Evolutionary conservation across 2,888 invertebrate species (phyloP).

Genomic region (Microchrysa polita): DNA sequence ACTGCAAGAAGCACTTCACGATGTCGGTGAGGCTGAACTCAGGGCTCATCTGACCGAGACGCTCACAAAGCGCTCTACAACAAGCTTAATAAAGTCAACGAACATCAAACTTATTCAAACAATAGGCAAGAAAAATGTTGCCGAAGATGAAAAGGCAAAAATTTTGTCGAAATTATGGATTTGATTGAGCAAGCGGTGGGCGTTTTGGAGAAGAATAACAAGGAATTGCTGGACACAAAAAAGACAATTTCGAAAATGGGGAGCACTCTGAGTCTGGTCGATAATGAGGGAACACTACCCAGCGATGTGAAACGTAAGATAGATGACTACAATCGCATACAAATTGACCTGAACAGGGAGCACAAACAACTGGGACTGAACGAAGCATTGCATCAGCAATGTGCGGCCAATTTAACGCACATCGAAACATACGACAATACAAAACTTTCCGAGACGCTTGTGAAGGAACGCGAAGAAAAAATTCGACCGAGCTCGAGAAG

Average conservation of each 20-base stretch:
- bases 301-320: constrained; percentile 75
- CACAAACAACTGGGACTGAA: constrained; percentile 64
- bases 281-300: constrained; percentile 1
- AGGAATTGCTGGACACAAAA: constrained; percentile 38
- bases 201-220: constrained; percentile 48
- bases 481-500: constrained; percentile 78
- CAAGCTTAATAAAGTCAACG: constrained; percentile 70
- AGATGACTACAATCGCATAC: constrained; percentile 59
- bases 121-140: constrained; percentile 55
- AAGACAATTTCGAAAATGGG: constrained; percentile 15
- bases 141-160: constrained; percentile 48
- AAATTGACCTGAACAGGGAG: constrained; percentile 73
- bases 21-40: constrained; percentile 78
- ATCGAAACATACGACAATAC: constrained; percentile 55
- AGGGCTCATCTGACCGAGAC: constrained; percentile 73
- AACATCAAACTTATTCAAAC: constrained; percentile 69
- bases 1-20: constrained; percentile 71
- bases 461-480: constrained; percentile 75
- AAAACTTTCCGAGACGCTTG: constrained; percentile 66
- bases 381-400: constrained; percentile 60
- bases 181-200: constrained; percentile 55
- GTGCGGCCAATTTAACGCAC: constrained; percentile 57
- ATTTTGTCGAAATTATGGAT: constrained; percentile 54
- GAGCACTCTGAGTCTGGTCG: background rate
- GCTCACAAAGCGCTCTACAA: constrained; percentile 74